Percentiles rank a stretch among this genome's conserved stretches.
phyloP scores from a whole-genome alignment of 2,888 invertebrate species.

The Corythucha ciliata region DNA sequence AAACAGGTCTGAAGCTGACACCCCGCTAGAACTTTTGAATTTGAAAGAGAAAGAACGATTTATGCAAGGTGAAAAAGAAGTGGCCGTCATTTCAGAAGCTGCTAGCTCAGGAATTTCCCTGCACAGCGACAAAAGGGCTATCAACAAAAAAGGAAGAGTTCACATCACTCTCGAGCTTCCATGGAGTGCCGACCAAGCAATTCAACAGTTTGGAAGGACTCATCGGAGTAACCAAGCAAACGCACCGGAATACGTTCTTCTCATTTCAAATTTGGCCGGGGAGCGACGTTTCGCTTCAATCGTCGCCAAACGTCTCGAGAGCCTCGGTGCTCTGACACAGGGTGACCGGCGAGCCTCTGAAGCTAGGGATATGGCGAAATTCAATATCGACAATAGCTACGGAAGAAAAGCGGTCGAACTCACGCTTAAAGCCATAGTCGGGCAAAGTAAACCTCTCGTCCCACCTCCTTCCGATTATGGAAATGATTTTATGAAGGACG shows the following conservation, averaged over 20 bases:
- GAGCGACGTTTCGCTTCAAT: conserved; percentile 56
- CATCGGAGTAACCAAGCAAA: conserved; percentile 56
- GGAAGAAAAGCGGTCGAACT: conserved; percentile 50
- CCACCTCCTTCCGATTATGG: conserved; percentile 48
- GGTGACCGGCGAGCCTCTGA: conserved; percentile 56
- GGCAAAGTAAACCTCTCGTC: conserved; percentile 49
- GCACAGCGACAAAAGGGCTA: conserved; percentile 50
- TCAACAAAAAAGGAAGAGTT: conserved; percentile 49
- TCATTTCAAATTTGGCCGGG: conserved; percentile 56
- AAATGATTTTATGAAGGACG: conserved; percentile 49
- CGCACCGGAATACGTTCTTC: conserved; percentile 55
- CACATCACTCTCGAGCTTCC: conserved; percentile 57
- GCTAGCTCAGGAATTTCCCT: conserved; percentile 54
- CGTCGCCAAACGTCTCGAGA: conserved; percentile 56
- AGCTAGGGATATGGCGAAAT: conserved; percentile 52
- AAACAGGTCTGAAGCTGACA: conserved; percentile 86
- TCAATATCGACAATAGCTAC: conserved; percentile 56
- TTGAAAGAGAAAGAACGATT: conserved; percentile 65
- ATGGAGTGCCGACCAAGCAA: conserved; percentile 58
- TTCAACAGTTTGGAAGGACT: conserved; percentile 58
- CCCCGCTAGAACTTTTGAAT: conserved; percentile 93
- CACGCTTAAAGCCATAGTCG: conserved; percentile 48
- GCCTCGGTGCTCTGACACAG: conserved; percentile 55
- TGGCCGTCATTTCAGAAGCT: conserved; percentile 58
- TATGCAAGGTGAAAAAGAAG: conserved; percentile 53